phyloP scores from a whole-genome alignment of 2,888 invertebrate genomes.

The Oithona nana region DNA sequence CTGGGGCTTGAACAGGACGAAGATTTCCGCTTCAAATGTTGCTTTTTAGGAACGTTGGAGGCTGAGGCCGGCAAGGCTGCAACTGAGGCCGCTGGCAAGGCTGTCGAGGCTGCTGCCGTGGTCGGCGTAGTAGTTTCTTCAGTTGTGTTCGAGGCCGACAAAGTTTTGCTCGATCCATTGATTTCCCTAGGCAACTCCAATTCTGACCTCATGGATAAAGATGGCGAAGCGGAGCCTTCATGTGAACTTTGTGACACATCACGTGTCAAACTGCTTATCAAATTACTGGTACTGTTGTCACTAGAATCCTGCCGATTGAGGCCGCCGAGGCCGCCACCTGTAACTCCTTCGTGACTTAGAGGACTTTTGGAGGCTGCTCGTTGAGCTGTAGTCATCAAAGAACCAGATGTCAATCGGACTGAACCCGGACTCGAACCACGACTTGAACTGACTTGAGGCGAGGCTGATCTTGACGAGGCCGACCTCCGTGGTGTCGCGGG shows the following conservation, averaged over 20 bases:
- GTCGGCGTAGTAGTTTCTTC: conserved; percentile 19
- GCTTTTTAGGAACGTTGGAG: not conserved
- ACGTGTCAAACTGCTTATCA: conserved; percentile 40
- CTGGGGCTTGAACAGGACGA: not conserved
- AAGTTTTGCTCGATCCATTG: not conserved
- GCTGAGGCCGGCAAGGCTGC: not conserved
- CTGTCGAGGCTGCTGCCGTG: conserved; percentile 20
- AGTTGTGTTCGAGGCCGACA: not conserved
- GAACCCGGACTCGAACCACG: conserved; percentile 8
- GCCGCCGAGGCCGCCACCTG: not conserved
- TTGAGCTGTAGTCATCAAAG: conserved; percentile 6
- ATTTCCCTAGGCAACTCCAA: not conserved
- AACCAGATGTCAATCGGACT: no score
- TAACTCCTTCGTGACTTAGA: not conserved
- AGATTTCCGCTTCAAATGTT: not conserved
- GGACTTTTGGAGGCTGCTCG: not conserved
- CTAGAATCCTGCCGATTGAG: conserved; percentile 21
- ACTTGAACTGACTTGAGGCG: conserved; percentile 19
- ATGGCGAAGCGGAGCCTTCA: conserved; percentile 18
- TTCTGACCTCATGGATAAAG: not conserved
- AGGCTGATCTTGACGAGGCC: conserved; percentile 19
- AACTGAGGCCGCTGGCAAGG: conserved; percentile 20
- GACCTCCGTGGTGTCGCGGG: conserved; percentile 22
- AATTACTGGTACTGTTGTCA: conserved; percentile 41
- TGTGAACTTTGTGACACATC: conserved; percentile 39